Conservation (phyloP, 2,888 invertebrate species). For the Polyploca ridens region DNA sequence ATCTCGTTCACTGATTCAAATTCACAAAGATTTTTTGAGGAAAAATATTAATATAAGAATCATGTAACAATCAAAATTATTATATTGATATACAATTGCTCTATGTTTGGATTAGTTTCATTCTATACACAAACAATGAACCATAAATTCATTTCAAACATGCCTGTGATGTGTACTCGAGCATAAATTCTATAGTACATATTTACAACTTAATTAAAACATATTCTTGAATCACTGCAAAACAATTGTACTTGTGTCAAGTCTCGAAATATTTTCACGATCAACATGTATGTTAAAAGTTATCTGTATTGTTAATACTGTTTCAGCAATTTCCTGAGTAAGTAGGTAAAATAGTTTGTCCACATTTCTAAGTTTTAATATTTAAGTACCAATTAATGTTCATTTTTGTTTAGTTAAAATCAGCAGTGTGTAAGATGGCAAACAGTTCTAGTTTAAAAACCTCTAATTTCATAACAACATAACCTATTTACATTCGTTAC, state of each 20-base stretch:
- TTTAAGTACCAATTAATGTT: background rate
- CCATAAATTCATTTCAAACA: conserved; percentile 13
- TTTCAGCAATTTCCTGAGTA: conserved; percentile 30
- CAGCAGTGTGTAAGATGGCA: background rate
- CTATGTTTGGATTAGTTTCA: background rate
- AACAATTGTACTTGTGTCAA: conserved; percentile 40
- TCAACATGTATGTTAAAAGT: conserved; percentile 31
- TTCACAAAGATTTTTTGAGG: background rate
- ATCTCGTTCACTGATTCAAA: too few species aligned
- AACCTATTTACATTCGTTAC: conserved; percentile 47
- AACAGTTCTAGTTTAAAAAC: conserved; percentile 3
- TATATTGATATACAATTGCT: background rate
- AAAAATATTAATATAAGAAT: background rate
- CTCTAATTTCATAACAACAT: conserved; percentile 32
- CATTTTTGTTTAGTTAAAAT: background rate
- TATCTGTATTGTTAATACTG: conserved; percentile 56
- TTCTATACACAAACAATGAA: background rate
- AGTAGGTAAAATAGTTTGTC: background rate
- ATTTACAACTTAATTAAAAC: conserved; percentile 57
- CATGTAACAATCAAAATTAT: background rate
- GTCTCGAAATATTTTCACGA: conserved; percentile 17
- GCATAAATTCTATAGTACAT: conserved; percentile 41
- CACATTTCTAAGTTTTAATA: conserved; percentile 21
- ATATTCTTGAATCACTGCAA: conserved; percentile 50
- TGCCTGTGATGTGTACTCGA: conserved; percentile 55